Conservation (phyloP, 2,113 vertebrate genomes). For the Guaruba guarouba region DNA sequence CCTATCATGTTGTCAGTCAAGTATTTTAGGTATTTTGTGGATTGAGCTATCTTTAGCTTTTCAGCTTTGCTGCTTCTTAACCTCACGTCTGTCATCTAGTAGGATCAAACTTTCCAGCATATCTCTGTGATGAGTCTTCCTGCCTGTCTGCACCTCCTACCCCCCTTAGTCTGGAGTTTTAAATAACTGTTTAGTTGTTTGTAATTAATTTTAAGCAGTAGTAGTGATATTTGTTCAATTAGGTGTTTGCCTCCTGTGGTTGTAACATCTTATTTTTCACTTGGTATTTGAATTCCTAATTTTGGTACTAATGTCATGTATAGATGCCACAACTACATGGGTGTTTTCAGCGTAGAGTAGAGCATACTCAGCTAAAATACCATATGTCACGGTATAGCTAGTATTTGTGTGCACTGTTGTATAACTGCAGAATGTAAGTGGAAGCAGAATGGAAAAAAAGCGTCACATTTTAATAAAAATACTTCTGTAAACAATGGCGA, state of each 20-base stretch:
- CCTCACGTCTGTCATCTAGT: not conserved
- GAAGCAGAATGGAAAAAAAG: constrained; percentile 8
- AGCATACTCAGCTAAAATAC: not conserved
- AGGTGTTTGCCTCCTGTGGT: not conserved
- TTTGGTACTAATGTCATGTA: fast-evolving
- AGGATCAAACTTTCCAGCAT: not conserved
- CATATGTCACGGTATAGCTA: not conserved
- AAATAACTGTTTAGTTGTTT: not conserved
- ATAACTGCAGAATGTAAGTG: not conserved
- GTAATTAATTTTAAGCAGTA: not conserved
- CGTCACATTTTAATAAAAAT: not conserved
- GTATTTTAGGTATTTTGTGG: not conserved
- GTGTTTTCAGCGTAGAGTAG: not conserved
- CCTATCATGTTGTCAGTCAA: not conserved
- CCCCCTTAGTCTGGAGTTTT: not conserved
- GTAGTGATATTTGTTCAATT: not conserved
- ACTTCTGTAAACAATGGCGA: not conserved
- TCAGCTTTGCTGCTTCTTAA: not conserved
- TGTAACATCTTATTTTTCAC: not conserved
- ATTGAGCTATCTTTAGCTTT: not conserved
- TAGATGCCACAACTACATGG: not conserved
- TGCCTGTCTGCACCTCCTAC: not conserved
- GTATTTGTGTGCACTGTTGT: not conserved
- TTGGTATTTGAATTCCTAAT: not conserved
- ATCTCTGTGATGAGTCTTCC: not conserved